Evolutionary conservation across 30 jellyfish, hydroid and myxozoan species (phyloP).

Genomic region (Pelagia noctiluca): DNA sequence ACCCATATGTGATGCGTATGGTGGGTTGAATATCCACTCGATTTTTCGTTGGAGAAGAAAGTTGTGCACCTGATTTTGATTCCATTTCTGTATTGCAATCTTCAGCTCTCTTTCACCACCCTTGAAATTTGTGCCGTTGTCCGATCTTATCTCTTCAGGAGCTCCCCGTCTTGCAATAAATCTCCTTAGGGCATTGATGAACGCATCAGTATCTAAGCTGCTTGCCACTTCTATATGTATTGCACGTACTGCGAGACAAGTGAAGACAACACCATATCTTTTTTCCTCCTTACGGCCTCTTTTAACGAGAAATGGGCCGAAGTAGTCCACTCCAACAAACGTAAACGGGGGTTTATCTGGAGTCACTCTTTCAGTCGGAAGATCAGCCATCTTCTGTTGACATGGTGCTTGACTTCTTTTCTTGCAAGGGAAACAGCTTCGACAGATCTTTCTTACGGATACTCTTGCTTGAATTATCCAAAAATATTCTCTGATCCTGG

Average conservation of each 20-base stretch:
- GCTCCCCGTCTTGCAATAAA: conserved; percentile 60
- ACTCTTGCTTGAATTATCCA: conserved; percentile 60
- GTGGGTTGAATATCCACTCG: conserved; percentile 71
- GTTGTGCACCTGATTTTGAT: conserved; percentile 23
- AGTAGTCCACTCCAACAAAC: conserved; percentile 63
- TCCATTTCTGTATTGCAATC: conserved; percentile 39
- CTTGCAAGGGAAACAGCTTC: conserved; percentile 54
- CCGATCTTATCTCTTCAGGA: conserved; percentile 35
- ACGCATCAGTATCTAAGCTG: conserved; percentile 62
- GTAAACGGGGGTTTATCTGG: conserved; percentile 76
- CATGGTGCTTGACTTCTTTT: conserved; percentile 2
- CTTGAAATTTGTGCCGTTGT: conserved; percentile 48
- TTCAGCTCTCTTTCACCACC: conserved; percentile 42
- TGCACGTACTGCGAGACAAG: conserved; percentile 69
- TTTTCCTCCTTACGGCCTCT: conserved; percentile 40
- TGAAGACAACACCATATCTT: conserved; percentile 63
- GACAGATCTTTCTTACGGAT: conserved; percentile 25
- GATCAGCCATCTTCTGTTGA: conserved; percentile 69
- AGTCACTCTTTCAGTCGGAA: conserved; percentile 63
- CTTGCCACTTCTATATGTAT: conserved; percentile 62
- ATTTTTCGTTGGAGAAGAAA: conserved; percentile 33
- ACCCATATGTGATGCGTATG: conserved; percentile 63
- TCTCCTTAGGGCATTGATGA: conserved; percentile 46
- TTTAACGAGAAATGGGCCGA: conserved; percentile 71
- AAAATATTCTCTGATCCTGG: conserved; percentile 39